These are phyloP conservation scores for Percina caprodes DNA, from an alignment of 2,113 vertebrate species.

Conservation along the genomic window DNA sequence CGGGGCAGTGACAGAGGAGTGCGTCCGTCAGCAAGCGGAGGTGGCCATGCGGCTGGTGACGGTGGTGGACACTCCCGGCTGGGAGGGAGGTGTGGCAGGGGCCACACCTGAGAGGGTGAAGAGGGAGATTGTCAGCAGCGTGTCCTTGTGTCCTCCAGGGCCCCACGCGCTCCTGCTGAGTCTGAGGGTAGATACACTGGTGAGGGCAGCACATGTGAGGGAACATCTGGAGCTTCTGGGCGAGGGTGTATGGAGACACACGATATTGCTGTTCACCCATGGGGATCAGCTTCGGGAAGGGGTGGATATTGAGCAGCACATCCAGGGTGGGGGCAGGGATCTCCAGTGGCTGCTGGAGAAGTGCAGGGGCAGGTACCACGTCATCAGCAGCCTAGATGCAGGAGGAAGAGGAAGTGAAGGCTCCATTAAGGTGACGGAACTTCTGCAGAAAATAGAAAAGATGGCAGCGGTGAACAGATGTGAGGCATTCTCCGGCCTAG, in stretches of 20 bases:
- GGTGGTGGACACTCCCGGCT: slow-evolving; percentile 82
- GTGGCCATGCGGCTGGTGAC: slow-evolving; percentile 75
- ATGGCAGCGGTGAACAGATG: slow-evolving; percentile 78
- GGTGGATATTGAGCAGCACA: slow-evolving; percentile 80
- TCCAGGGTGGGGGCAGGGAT: slow-evolving; percentile 77
- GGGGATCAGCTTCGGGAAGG: slow-evolving; percentile 82
- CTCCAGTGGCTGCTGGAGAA: slow-evolving; percentile 77
- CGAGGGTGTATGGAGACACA: slow-evolving; percentile 79
- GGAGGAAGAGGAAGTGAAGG: slow-evolving; percentile 20
- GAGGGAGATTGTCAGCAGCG: slow-evolving; percentile 73
- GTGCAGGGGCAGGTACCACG: slow-evolving; percentile 77
- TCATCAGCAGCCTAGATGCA: slow-evolving; percentile 66
- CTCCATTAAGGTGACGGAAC: slow-evolving; percentile 57
- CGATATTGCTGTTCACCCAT: slow-evolving; percentile 79
- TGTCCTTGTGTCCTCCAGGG: slow-evolving; percentile 78
- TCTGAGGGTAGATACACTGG: slow-evolving; percentile 77
- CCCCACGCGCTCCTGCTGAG: slow-evolving; percentile 80
- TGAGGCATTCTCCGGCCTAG: slow-evolving; percentile 77
- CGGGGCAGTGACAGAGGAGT: slow-evolving; percentile 77
- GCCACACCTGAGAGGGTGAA: slow-evolving; percentile 79
- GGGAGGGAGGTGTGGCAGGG: slow-evolving; percentile 77
- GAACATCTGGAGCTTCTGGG: slow-evolving; percentile 82
- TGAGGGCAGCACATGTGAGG: slow-evolving; percentile 60
- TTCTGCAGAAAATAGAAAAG: slow-evolving; percentile 82
- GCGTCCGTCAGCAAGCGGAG: slow-evolving; percentile 74